Percentiles rank a stretch among this genome's conserved stretches.
phyloP scores from a whole-genome alignment of 2,797 vertebrate species.

The Chelonia mydas region DNA sequence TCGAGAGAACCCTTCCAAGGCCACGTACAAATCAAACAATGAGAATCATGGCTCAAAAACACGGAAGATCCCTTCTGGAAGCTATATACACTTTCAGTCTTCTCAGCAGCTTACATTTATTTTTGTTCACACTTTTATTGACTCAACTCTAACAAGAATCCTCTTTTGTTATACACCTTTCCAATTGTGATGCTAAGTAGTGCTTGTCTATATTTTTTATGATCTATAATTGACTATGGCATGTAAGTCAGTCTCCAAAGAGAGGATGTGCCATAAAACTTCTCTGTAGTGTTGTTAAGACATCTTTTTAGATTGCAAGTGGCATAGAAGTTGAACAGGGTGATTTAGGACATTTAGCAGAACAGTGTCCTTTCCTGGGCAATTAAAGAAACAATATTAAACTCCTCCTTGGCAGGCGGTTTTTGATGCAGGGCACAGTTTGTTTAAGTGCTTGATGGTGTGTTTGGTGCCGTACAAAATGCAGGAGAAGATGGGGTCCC shows the following conservation, averaged over 20 bases:
- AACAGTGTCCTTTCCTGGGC: background rate
- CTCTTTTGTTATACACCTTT: background rate
- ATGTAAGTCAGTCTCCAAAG: background rate
- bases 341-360: background rate
- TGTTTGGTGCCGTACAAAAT: background rate
- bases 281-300: background rate
- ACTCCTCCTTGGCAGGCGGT: background rate
- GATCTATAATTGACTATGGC: background rate
- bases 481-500: conserved; percentile 1
- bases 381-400: background rate
- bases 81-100: background rate
- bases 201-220: background rate
- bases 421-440: background rate
- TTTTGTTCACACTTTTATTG: background rate
- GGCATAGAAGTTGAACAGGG: background rate
- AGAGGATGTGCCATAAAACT: background rate
- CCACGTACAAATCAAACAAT: background rate
- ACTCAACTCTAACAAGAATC: background rate
- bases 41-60: background rate
- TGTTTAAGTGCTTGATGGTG: background rate
- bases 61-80: accelerated
- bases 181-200: background rate
- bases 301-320: background rate
- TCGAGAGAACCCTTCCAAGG: background rate
- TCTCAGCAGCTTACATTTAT: background rate